A percentile compares a stretch with the other conserved stretches of the same genome.
These are phyloP conservation scores for Dicrurus megarhynchus DNA, from an alignment of 2,113 vertebrate species.

Conservation along the genomic window DNA sequence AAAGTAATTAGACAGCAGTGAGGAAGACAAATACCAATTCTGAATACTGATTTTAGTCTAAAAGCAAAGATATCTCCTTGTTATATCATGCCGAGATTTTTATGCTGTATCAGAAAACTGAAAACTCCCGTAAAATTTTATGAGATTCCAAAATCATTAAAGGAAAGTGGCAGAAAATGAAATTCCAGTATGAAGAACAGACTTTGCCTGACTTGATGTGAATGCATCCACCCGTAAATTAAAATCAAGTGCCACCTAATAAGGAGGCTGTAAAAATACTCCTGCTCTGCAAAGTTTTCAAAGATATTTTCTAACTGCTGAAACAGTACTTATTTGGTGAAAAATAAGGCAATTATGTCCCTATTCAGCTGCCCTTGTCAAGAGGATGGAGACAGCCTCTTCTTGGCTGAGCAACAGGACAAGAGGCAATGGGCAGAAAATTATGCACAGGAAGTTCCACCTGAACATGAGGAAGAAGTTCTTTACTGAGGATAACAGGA, in stretches of 20 bases:
- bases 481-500: background rate
- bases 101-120: conserved; percentile 30
- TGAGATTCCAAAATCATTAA: conserved; percentile 44
- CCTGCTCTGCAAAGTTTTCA: conserved; percentile 8
- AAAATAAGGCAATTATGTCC: background rate
- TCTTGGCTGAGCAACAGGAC: background rate
- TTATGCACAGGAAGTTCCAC: background rate
- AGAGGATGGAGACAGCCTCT: background rate
- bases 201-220: background rate
- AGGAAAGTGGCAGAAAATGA: conserved; percentile 9
- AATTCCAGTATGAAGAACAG: conserved; percentile 36
- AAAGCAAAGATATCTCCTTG: background rate
- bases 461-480: background rate
- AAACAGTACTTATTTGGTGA: background rate
- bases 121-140: conserved; percentile 54
- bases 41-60: conserved; percentile 8
- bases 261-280: conserved; percentile 17
- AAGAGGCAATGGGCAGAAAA: background rate
- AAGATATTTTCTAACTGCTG: background rate
- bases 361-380: background rate
- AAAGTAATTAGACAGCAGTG: conserved; percentile 2
- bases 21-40: background rate
- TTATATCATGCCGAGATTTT: background rate
- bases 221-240: conserved; percentile 49
- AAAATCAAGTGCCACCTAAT: conserved; percentile 50